Base-by-base conservation (phyloP, 2,888 invertebrate species). In the Microctonus hyperodae region DNA sequence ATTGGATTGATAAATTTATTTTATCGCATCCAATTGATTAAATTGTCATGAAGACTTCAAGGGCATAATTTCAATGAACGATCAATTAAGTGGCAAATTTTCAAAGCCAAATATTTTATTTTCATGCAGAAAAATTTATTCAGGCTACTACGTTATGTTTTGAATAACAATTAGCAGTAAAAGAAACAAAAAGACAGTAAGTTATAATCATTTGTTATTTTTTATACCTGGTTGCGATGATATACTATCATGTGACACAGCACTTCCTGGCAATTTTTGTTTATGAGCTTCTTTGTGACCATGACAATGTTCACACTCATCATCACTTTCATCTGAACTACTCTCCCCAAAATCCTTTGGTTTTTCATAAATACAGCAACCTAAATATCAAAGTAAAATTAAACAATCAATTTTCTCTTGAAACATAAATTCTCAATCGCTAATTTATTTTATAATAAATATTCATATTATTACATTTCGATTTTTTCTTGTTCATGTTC, bases 321-420 rank as follows among this genome's bases (percentile, higher is more conserved):
- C 92, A 60, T 92, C 91, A 66, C 90, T 90, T 50, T 91, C 90
- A 65, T 92, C 92, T 0, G 93, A 93, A 72, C 95, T 95, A 50
- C 95, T 95, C 83, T 97, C 97, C 55, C 90, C 96, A 85, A 97
- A 96, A 48, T 88, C 88, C 74, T 88, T 88, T n/a, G 94, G 95
- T 84, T 97, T 97, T 79, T 92, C 92, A 84, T 95, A 97, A 79
- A 97, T 93, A 84, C 97, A 97, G 82, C 97, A 97, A 85, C 95
- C 96, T 96, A 78, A 62, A 59, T 3, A 57, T 55, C 22, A 51
- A 68, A 4, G 59, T 56, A 53, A 67, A 56, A 64, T 69, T 70
- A 67, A 65, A 25, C 28, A 48, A 44, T 25, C 48, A 62, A 60
- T n/a, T n/a, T n/a, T n/a, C n/a, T n/a, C n/a, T n/a, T n/a, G n/a